phyloP scores from a whole-genome alignment of 2,888 invertebrate species.

The Apamea anceps region DNA sequence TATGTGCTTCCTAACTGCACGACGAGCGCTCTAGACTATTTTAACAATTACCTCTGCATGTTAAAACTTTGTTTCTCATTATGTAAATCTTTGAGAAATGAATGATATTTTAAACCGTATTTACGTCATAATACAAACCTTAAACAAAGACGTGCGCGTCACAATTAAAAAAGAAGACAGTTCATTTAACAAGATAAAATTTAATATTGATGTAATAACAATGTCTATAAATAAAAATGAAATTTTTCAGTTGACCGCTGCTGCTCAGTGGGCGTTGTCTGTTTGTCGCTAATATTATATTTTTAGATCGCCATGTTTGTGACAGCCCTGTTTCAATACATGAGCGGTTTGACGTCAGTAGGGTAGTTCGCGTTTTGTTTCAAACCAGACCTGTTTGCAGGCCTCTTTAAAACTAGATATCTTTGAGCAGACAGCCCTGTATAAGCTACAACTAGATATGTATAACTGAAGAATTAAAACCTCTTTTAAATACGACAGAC shows the following conservation, averaged over 20 bases:
- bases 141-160: neutral
- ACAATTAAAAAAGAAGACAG: slow-evolving; percentile 1
- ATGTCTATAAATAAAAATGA: slow-evolving; percentile 44
- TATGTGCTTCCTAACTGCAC: no score
- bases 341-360: slow-evolving; percentile 57
- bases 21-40: no score
- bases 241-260: slow-evolving; percentile 41
- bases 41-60: no score
- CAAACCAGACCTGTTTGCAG: slow-evolving; percentile 30
- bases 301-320: slow-evolving; percentile 53
- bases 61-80: no score
- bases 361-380: slow-evolving; percentile 45
- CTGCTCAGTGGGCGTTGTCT: slow-evolving; percentile 36
- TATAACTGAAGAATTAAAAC: slow-evolving; percentile 31
- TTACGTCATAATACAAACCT: neutral
- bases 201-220: slow-evolving; percentile 46
- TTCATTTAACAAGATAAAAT: slow-evolving; percentile 14
- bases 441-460: neutral
- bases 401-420: slow-evolving; percentile 19
- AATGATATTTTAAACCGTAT: no score
- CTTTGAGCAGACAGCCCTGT: slow-evolving; percentile 31
- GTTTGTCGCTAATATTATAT: slow-evolving; percentile 57
- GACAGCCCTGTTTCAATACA: slow-evolving; percentile 57
- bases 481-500: slow-evolving; percentile 51
- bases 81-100: no score